phyloP scores from a whole-genome alignment of 2,113 vertebrate species.

The Ictalurus punctatus region DNA sequence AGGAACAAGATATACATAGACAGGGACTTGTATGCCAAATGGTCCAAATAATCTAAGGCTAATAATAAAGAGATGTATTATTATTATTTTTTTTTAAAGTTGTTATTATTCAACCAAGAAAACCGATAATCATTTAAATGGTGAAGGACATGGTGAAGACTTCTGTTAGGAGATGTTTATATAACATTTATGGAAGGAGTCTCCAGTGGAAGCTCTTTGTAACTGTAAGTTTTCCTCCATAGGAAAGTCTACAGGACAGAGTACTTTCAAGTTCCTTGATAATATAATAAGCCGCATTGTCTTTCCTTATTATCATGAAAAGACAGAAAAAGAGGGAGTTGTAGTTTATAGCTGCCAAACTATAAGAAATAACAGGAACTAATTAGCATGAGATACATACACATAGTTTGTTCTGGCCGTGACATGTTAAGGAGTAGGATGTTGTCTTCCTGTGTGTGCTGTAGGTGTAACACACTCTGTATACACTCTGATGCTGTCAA shows the following conservation, averaged over 20 bases:
- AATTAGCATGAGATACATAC: background rate
- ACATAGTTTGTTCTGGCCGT: conserved; percentile 4
- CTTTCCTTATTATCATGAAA: background rate
- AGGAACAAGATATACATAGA: too few species aligned
- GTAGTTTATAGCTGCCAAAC: background rate
- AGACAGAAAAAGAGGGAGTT: background rate
- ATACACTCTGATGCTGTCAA: background rate
- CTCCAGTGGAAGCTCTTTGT: background rate
- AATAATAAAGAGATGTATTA: background rate
- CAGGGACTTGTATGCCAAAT: background rate
- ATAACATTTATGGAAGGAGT: background rate
- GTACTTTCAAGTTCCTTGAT: background rate
- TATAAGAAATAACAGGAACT: background rate
- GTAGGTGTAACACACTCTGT: background rate
- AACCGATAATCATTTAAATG: background rate
- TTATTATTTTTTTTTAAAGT: too few species aligned
- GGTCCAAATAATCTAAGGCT: background rate
- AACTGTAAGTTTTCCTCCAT: background rate
- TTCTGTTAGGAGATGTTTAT: background rate
- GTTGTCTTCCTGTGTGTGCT: conserved; percentile 4
- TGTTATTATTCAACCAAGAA: too few species aligned
- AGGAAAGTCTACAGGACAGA: background rate
- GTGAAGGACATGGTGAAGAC: background rate
- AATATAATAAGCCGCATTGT: background rate
- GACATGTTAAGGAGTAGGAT: conserved; percentile 15